Conservation (phyloP, 1,140 invertebrate genomes). For the Trichoplusia ni region DNA sequence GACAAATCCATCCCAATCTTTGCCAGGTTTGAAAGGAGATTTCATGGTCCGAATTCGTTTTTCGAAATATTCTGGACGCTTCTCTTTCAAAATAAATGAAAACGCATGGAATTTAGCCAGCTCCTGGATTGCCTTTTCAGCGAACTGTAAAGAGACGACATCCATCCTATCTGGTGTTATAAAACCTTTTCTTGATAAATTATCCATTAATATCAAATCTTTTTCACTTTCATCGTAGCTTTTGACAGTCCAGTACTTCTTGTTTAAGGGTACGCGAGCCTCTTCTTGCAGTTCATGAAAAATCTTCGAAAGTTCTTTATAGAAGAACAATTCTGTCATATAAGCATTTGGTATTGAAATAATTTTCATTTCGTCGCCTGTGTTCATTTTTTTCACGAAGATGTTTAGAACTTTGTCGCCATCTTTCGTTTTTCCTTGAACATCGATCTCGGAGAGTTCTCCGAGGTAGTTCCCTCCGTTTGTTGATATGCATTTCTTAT, state of each 20-base stretch:
- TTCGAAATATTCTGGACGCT: constrained; percentile 51
- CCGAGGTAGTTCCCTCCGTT: constrained; percentile 56
- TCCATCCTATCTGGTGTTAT: constrained; percentile 51
- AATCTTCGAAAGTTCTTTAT: constrained; percentile 49
- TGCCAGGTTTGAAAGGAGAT: constrained; percentile 45
- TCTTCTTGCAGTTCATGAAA: constrained; percentile 50
- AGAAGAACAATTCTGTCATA: constrained; percentile 50
- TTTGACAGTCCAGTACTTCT: constrained; percentile 55
- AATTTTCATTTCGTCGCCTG: constrained; percentile 52
- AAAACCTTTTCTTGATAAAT: constrained; percentile 55
- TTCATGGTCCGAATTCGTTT: constrained; percentile 50
- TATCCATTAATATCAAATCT: constrained; percentile 59
- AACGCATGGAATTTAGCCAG: constrained; percentile 64
- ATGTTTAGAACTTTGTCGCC: constrained; percentile 48
- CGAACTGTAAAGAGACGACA: constrained; percentile 49
- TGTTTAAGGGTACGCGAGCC: constrained; percentile 42
- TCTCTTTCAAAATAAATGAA: constrained; percentile 55
- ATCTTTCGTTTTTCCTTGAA: constrained; percentile 43
- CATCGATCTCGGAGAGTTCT: constrained; percentile 49
- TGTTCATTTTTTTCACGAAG: constrained; percentile 59
- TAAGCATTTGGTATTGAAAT: constrained; percentile 51
- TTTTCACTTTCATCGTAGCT: constrained; percentile 47
- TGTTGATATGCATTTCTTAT: constrained; percentile 41
- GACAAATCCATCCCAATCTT: constrained; percentile 44
- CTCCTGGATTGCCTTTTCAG: constrained; percentile 50